Evolutionary conservation across 2,113 vertebrate species (phyloP).

Genomic region (Oncorhynchus keta): DNA sequence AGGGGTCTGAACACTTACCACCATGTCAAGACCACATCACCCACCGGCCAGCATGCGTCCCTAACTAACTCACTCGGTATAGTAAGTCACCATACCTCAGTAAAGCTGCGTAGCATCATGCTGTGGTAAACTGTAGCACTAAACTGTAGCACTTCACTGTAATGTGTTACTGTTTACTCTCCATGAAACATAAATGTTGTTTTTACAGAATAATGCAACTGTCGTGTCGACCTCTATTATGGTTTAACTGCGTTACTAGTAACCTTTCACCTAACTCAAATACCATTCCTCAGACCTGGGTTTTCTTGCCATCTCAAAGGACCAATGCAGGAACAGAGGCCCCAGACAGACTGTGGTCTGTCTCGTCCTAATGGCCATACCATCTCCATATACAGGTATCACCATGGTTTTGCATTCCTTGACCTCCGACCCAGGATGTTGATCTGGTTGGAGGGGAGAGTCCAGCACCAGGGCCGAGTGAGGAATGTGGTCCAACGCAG

Average conservation of each 20-base stretch:
- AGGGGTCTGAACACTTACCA: no score
- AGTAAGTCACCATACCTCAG: neutral
- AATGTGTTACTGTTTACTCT: no score
- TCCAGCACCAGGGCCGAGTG: conserved; percentile 17
- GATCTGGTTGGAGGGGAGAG: neutral
- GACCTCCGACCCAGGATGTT: neutral
- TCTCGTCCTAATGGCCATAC: conserved; percentile 9
- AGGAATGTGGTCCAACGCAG: no score
- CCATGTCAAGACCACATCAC: neutral
- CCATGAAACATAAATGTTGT: no score
- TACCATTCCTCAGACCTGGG: conserved; percentile 11
- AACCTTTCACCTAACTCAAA: conserved; percentile 27
- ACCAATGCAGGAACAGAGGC: conserved; percentile 6
- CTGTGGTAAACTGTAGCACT: no score
- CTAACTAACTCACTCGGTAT: neutral
- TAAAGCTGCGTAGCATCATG: neutral
- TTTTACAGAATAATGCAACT: neutral
- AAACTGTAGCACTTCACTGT: no score
- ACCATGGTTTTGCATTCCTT: neutral
- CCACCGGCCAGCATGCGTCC: neutral
- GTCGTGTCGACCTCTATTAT: conserved; percentile 29
- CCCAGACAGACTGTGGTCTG: conserved; percentile 25
- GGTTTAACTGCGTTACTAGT: conserved; percentile 44
- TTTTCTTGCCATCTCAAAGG: conserved; percentile 16
- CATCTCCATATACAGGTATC: no score